phyloP scores from a whole-genome alignment of 2,113 vertebrate genomes.

The Platysternon megacephalum region DNA sequence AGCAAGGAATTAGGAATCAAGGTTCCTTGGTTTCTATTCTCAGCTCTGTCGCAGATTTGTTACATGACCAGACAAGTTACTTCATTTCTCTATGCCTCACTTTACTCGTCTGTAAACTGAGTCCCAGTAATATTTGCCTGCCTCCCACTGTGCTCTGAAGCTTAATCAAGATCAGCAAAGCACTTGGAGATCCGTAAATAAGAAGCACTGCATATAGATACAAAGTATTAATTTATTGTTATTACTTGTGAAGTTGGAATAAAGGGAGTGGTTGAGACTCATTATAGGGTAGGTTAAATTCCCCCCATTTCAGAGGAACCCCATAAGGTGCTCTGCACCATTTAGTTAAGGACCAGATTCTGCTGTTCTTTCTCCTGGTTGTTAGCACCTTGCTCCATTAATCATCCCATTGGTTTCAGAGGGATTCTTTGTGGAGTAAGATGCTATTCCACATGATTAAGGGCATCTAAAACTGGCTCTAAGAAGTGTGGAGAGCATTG shows the following conservation, averaged over 20 bases:
- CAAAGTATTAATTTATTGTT: not conserved
- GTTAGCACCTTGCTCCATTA: not conserved
- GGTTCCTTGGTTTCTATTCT: not conserved
- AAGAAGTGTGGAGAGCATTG: not conserved
- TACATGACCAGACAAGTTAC: not conserved
- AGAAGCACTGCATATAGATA: not conserved
- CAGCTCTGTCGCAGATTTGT: not conserved
- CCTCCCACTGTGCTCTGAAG: not conserved
- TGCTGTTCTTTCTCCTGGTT: not conserved
- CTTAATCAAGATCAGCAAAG: not conserved
- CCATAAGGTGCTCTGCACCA: not conserved
- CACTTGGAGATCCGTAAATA: not conserved
- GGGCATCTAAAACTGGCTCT: not conserved
- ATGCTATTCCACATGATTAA: not conserved
- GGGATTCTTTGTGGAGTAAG: not conserved
- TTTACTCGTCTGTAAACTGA: not conserved
- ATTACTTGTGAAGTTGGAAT: not conserved
- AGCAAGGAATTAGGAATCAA: not conserved
- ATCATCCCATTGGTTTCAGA: not conserved
- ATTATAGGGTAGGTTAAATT: fast-evolving
- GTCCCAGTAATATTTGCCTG: not conserved
- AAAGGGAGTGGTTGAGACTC: not conserved
- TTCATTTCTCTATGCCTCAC: not conserved
- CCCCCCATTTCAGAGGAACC: not conserved
- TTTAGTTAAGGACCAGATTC: fast-evolving